Conservation (phyloP, 1,140 invertebrate genomes). For the Heliconius eleuchia region DNA sequence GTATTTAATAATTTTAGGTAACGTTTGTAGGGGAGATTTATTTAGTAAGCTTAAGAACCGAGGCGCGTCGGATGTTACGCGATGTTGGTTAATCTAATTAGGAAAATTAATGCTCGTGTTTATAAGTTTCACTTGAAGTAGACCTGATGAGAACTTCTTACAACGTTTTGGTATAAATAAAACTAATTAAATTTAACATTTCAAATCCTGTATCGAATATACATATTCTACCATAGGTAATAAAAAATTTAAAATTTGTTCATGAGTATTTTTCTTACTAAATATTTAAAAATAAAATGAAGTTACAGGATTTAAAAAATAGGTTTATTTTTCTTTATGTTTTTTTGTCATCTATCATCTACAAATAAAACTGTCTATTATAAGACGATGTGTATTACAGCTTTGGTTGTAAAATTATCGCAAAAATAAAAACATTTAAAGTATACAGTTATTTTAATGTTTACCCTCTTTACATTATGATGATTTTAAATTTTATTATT, state of each 20-base stretch:
- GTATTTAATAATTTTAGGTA: slow-evolving; percentile 34
- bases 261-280: background rate
- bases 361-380: slow-evolving; percentile 37
- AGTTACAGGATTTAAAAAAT: background rate
- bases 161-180: background rate
- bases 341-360: background rate
- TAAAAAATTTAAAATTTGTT: background rate
- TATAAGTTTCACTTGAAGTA: slow-evolving; percentile 30
- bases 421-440: slow-evolving; percentile 29
- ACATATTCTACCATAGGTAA: background rate
- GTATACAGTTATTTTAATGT: background rate
- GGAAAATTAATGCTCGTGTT: slow-evolving; percentile 63
- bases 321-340: background rate
- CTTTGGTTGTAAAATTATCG: slow-evolving; percentile 36
- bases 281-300: background rate
- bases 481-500: background rate
- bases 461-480: background rate
- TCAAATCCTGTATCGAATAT: background rate
- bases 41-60: slow-evolving; percentile 32
- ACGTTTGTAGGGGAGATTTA: slow-evolving; percentile 37
- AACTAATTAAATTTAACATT: background rate
- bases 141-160: slow-evolving; percentile 26
- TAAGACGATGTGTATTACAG: slow-evolving; percentile 39
- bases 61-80: slow-evolving; percentile 54
- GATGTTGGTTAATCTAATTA: slow-evolving; percentile 70